Base-by-base conservation (phyloP, 2,888 invertebrate species). In the Polydrusus tereticollis region DNA sequence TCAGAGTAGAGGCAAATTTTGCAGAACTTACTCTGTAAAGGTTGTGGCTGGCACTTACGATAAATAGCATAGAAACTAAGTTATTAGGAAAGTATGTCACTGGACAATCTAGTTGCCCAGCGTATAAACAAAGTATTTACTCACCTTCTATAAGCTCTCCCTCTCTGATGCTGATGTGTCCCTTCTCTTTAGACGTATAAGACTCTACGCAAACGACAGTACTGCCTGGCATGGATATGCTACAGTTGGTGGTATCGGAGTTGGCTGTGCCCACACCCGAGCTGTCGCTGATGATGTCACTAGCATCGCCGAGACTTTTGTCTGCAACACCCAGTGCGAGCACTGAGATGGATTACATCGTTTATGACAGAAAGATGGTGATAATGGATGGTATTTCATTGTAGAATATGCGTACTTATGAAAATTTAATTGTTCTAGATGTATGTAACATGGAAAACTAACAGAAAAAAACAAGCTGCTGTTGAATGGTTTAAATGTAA, bases 61-160 rank as follows among this genome's bases (percentile, higher is more conserved):
- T n/a, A n/a, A n/a, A n/a, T n/a, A n/a, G n/a, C n/a, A n/a, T n/a
- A n/a, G n/a, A n/a, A n/a, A n/a, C n/a, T n/a, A n/a, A n/a, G n/a
- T n/a, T n/a, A n/a, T n/a, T n/a, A n/a, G n/a, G n/a, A n/a, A n/a
- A n/a, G n/a, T n/a, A n/a, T n/a, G n/a, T n/a, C n/a, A n/a, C n/a
- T n/a, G n/a, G n/a, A n/a, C n/a, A n/a, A n/a, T n/a, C n/a, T n/a
- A n/a, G n/a, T n/a, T n/a, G n/a, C n/a, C n/a, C n/a, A n/a, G n/a
- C n/a, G n/a, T n/a, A n/a, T n/a, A n/a, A 2, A 38, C 2, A 12
- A 8, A 2, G 7, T 20, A 45, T 2, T 3, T 23, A 74, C 79
- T 79, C 84, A 92, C 95, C 96, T 92, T 97, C 96, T 76, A 97
- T 90, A 76, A 97, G 93, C 85, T 97, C 97, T 70, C 97, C 97